Conservation (phyloP, 2,888 invertebrate genomes). For the Luperina nickerlii region DNA sequence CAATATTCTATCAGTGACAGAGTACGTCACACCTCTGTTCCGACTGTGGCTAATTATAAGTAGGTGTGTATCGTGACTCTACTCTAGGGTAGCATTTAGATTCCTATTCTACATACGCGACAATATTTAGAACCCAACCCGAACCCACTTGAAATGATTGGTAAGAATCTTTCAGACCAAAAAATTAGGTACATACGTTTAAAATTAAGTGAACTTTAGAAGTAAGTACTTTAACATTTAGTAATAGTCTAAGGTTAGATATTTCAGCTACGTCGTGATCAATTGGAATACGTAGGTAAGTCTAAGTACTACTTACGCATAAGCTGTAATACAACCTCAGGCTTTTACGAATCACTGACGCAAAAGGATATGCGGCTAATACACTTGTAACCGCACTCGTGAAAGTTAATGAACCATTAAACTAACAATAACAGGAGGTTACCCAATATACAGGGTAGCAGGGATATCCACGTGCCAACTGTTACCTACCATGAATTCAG, state of each 20-base stretch:
- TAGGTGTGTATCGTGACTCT: constrained; percentile 27
- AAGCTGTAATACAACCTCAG: constrained; percentile 10
- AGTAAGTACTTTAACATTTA: not conserved
- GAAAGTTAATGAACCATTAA: not conserved
- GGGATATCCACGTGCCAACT: not conserved
- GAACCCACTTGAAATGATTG: not conserved
- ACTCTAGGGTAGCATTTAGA: constrained; percentile 14
- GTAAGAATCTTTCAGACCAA: too few species aligned
- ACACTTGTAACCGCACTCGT: constrained; percentile 16
- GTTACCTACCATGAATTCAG: not conserved
- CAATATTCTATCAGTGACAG: constrained; percentile 63
- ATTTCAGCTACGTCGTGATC: not conserved
- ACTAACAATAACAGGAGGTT: not conserved
- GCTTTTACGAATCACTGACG: constrained; percentile 23
- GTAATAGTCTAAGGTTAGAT: not conserved
- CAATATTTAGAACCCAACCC: constrained; percentile 8
- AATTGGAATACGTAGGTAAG: not conserved
- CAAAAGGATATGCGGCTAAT: constrained; percentile 9
- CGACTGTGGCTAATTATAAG: constrained; percentile 60
- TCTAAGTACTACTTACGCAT: not conserved
- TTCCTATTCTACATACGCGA: constrained; percentile 9
- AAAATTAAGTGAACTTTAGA: not conserved
- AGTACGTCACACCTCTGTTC: constrained; percentile 43
- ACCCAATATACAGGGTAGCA: constrained; percentile 6
- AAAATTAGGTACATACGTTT: not conserved